phyloP scores from a whole-genome alignment of 2,113 vertebrate genomes.

The Turnix velox region DNA sequence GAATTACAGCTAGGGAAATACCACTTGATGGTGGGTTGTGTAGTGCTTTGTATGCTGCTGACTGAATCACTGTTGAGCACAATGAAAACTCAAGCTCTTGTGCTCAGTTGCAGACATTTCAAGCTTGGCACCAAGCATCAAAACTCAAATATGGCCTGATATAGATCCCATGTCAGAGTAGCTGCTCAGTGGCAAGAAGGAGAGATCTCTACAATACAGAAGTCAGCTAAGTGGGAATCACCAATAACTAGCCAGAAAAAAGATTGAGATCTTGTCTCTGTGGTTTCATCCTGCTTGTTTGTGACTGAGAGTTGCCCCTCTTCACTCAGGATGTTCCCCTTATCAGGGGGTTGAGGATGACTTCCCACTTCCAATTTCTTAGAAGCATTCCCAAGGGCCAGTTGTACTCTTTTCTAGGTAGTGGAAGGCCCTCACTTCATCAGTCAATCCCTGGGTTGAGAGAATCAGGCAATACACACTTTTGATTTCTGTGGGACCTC shows the following conservation, averaged over 20 bases:
- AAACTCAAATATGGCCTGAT: not conserved
- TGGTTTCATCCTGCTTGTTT: not conserved
- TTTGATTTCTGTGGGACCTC: not conserved
- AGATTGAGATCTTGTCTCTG: rapidly evolving
- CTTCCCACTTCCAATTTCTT: not conserved
- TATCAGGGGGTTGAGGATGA: not conserved
- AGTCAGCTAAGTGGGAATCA: rapidly evolving
- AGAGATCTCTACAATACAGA: not conserved
- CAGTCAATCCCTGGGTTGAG: not conserved
- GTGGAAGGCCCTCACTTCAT: not conserved
- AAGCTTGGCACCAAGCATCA: not conserved
- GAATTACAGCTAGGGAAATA: not conserved
- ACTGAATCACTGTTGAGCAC: not conserved
- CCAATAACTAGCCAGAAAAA: not conserved
- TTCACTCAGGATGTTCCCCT: not conserved
- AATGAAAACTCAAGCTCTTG: not conserved
- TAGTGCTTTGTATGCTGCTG: not conserved
- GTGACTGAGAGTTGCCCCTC: not conserved
- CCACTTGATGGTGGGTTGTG: not conserved
- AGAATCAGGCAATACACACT: not conserved
- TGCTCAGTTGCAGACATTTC: not conserved
- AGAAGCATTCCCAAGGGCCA: not conserved
- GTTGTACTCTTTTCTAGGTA: rapidly evolving
- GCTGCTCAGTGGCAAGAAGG: not conserved
- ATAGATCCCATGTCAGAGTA: not conserved